These are phyloP conservation scores for Ginglymostoma cirratum DNA, from an alignment of 2,113 vertebrate genomes.

Conservation along the genomic window DNA sequence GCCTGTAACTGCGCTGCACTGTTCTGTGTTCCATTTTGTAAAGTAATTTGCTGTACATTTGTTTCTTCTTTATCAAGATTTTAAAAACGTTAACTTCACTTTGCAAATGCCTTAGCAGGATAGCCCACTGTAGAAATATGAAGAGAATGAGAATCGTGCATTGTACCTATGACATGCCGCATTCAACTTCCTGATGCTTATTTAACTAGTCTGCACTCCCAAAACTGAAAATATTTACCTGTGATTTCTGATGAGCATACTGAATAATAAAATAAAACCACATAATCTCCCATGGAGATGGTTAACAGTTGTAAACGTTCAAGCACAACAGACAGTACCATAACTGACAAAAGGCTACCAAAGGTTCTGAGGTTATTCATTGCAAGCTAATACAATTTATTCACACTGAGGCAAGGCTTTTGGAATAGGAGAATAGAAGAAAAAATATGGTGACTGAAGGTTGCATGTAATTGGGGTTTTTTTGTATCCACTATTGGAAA, in stretches of 20 bases:
- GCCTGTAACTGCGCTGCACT: too few relatives aligned
- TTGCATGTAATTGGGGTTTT: constrained; percentile 2
- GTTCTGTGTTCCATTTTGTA: too few relatives aligned
- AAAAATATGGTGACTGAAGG: background rate
- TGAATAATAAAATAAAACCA: constrained; percentile 23
- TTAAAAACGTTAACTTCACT: background rate
- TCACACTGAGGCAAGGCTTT: constrained; percentile 7
- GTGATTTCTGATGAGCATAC: constrained; percentile 8
- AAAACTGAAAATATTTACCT: constrained; percentile 29
- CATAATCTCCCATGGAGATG: background rate
- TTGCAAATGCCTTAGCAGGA: background rate
- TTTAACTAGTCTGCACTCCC: background rate
- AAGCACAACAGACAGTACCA: background rate
- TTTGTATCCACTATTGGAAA: background rate
- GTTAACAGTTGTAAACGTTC: constrained; percentile 9
- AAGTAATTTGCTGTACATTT: background rate
- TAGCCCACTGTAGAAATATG: background rate
- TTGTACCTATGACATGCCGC: background rate
- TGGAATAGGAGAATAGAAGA: background rate
- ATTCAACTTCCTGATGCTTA: background rate
- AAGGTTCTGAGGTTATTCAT: constrained; percentile 14
- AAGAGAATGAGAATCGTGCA: background rate
- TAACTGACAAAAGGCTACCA: constrained; percentile 8
- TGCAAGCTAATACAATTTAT: background rate
- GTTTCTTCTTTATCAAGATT: background rate